Percentiles rank a stretch among this genome's conserved stretches.
These are phyloP conservation scores for Merluccius polli DNA, from an alignment of 2,797 vertebrate species.

Conservation along the genomic window DNA sequence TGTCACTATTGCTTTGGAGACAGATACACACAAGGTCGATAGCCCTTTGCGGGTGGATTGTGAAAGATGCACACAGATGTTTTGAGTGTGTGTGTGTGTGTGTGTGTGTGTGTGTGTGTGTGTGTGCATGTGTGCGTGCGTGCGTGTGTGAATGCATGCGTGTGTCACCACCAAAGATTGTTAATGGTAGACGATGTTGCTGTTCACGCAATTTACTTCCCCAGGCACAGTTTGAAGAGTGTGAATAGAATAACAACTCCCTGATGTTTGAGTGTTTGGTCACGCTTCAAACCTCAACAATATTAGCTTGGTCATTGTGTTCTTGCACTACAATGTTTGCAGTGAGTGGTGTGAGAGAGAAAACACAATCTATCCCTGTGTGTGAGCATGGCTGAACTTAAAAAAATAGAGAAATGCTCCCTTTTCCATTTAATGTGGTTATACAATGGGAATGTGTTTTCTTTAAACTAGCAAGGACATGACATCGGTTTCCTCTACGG, in stretches of 20 bases:
- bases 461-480: background rate
- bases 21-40: background rate
- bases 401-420: background rate
- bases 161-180: too few relatives aligned
- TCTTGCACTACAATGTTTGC: slow-evolving; percentile 20
- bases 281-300: background rate
- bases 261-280: background rate
- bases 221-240: background rate
- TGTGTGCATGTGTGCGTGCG: background rate
- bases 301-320: background rate
- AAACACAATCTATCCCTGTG: background rate
- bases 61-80: background rate
- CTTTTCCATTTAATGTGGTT: background rate
- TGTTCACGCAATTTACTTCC: background rate
- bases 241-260: background rate
- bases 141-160: background rate
- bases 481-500: too few relatives aligned
- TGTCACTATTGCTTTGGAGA: background rate
- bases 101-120: background rate
- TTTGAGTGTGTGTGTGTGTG: background rate
- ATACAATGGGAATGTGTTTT: background rate
- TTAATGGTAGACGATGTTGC: background rate
- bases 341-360: slow-evolving; percentile 11
- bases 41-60: background rate
- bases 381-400: background rate